A percentile compares a stretch with the other conserved stretches of the same genome.
These are phyloP conservation scores for Chelon labrosus DNA, from an alignment of 2,797 vertebrate genomes.

Conservation along the genomic window DNA sequence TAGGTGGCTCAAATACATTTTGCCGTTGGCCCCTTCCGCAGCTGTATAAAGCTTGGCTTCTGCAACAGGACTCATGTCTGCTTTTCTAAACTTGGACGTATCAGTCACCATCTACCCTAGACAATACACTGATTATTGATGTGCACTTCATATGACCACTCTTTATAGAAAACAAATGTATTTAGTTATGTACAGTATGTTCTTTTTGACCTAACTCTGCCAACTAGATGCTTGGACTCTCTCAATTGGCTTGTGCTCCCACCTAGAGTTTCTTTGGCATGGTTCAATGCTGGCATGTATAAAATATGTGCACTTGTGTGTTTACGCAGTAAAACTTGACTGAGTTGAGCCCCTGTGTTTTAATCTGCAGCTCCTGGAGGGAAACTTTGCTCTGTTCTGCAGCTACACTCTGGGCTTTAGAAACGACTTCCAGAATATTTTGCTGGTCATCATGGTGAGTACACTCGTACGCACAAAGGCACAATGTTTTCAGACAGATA, in stretches of 20 bases:
- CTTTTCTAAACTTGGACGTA: too few relatives aligned
- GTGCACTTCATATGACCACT: too few relatives aligned
- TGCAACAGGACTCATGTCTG: too few relatives aligned
- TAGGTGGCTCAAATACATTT: too few relatives aligned
- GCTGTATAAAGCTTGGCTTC: too few relatives aligned
- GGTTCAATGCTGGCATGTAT: not conserved
- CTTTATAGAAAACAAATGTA: too few relatives aligned
- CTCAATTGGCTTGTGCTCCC: not conserved
- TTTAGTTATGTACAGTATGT: not conserved
- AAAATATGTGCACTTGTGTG: not conserved
- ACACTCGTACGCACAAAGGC: not conserved
- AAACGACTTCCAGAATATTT: constrained; percentile 96
- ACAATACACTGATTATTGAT: too few relatives aligned
- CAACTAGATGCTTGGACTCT: not conserved
- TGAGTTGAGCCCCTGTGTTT: constrained; percentile 29
- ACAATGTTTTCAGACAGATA: constrained; percentile 16
- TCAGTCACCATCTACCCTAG: too few relatives aligned
- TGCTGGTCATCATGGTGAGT: constrained; percentile 96
- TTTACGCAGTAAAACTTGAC: not conserved
- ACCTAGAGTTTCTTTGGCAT: constrained; percentile 10
- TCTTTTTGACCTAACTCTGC: too few relatives aligned
- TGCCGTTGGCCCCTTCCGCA: too few relatives aligned
- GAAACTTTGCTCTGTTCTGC: constrained; percentile 97
- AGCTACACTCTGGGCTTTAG: constrained; percentile 94
- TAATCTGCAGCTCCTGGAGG: constrained; percentile 92